These are phyloP conservation scores for rabbit (Oryctolagus cuniculus) DNA, from an alignment of 2,113 vertebrate genomes.

Conservation along the genomic window mOryCun1.1 NC_091445.1:49969001-49969500, in stretches of 20 bases:
- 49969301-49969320: not conserved
- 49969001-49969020: not conserved
- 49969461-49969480: not conserved
- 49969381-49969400: not conserved
- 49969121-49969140: not conserved
- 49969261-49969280: not conserved
- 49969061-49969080: not conserved
- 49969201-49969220: not conserved
- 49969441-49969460: not conserved
- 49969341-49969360: not conserved
- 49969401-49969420: not conserved
- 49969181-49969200: not conserved
- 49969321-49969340: not conserved
- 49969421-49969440: not conserved
- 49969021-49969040: not conserved
- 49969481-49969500: not conserved
- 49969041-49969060: fast-evolving
- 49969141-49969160: not conserved
- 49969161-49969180: not conserved
- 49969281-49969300: not conserved
- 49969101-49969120: not conserved
- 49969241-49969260: not conserved
- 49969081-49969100: not conserved
- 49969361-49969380: not conserved
- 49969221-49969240: not conserved